Conservation (phyloP, 2,797 vertebrate species). For the Chaenodraco wilsoni region DNA sequence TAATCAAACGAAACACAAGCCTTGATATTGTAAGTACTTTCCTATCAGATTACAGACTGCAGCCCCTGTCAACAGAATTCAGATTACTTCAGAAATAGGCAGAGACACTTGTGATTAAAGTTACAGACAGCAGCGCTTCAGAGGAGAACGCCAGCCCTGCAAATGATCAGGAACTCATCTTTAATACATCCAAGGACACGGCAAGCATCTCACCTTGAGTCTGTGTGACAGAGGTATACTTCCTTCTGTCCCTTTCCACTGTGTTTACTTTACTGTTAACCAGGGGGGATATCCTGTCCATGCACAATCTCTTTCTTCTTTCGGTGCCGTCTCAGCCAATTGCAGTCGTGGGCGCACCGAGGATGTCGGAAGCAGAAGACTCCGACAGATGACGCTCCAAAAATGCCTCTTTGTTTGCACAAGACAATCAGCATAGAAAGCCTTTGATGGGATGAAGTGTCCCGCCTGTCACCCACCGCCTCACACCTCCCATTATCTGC, state of each 20-base stretch:
- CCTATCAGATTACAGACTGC: slow-evolving; percentile 73
- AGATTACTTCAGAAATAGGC: slow-evolving; percentile 71
- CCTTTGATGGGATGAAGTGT: slow-evolving; percentile 76
- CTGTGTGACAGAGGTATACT: slow-evolving; percentile 66
- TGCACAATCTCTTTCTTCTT: slow-evolving; percentile 67
- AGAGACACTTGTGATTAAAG: slow-evolving; percentile 74
- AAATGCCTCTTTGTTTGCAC: slow-evolving; percentile 76
- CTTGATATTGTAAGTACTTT: slow-evolving; percentile 78
- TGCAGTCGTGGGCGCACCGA: slow-evolving; percentile 49
- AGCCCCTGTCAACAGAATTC: slow-evolving; percentile 68
- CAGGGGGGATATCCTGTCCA: slow-evolving; percentile 75
- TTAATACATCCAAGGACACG: slow-evolving; percentile 66
- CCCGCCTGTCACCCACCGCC: slow-evolving; percentile 61
- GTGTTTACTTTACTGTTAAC: slow-evolving; percentile 77
- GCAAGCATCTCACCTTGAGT: slow-evolving; percentile 63
- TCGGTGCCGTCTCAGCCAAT: slow-evolving; percentile 59
- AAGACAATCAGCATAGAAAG: slow-evolving; percentile 58
- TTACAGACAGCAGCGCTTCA: slow-evolving; percentile 57
- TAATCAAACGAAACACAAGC: slow-evolving; percentile 81
- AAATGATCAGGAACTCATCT: slow-evolving; percentile 63
- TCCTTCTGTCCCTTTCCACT: slow-evolving; percentile 68
- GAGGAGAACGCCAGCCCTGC: slow-evolving; percentile 41
- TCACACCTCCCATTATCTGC: slow-evolving; percentile 70
- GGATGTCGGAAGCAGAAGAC: slow-evolving; percentile 73
- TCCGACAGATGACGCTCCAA: slow-evolving; percentile 70